These are phyloP conservation scores for Irena cyanogastra DNA, from an alignment of 2,113 vertebrate species.

Conservation along the genomic window DNA sequence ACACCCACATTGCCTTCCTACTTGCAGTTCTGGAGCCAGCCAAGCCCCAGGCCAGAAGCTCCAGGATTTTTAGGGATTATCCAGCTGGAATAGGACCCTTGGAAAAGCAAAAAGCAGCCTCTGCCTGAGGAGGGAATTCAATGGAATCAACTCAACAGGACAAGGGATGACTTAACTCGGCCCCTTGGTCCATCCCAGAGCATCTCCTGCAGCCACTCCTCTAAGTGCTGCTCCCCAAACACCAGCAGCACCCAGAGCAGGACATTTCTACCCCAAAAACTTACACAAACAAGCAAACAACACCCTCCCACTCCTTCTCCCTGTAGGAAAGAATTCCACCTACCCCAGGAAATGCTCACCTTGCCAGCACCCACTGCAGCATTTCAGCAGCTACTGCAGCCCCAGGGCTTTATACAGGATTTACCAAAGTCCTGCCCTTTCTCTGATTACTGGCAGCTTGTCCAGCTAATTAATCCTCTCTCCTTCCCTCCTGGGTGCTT, in stretches of 20 bases:
- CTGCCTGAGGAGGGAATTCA: not conserved
- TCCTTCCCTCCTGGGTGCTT: not conserved
- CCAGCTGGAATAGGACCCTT: not conserved
- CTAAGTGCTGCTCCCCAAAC: not conserved
- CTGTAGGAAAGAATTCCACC: fast-evolving
- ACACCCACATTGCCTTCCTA: not conserved
- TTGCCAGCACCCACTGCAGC: fast-evolving
- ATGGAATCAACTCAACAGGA: fast-evolving
- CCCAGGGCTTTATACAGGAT: not conserved
- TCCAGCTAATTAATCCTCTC: not conserved
- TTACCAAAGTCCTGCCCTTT: not conserved
- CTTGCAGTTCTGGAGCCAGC: not conserved
- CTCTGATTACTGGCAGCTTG: not conserved
- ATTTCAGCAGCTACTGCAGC: fast-evolving
- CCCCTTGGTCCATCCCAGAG: fast-evolving
- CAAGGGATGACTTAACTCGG: not conserved
- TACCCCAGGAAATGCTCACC: fast-evolving
- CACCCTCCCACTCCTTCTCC: not conserved
- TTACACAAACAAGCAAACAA: not conserved
- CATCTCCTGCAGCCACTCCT: not conserved
- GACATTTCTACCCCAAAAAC: fast-evolving
- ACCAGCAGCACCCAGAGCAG: not conserved
- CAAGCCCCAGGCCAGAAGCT: not conserved
- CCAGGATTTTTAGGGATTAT: fast-evolving
- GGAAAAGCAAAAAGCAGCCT: not conserved